Evolutionary conservation across 2,797 vertebrate species (phyloP).

Genomic region (Falco rusticolus): DNA sequence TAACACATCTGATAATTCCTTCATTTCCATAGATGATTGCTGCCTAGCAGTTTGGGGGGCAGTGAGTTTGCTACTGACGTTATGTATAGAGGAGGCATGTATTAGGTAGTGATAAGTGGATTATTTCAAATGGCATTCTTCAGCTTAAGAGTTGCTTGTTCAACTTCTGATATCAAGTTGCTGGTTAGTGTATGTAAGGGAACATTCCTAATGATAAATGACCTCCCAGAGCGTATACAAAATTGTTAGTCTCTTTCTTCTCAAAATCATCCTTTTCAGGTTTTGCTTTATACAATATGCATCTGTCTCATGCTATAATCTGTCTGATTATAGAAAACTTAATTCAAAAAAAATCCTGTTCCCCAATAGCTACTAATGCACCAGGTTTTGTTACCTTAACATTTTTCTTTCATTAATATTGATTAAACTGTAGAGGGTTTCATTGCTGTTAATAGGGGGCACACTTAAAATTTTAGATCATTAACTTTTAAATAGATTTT

Average conservation of each 20-base stretch:
- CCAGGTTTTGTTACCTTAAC: constrained; percentile 60
- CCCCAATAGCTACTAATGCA: constrained; percentile 31
- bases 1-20: not conserved
- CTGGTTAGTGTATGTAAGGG: constrained; percentile 28
- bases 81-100: not conserved
- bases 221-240: constrained; percentile 23
- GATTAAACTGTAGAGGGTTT: constrained; percentile 58
- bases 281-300: constrained; percentile 15
- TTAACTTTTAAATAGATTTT: constrained; percentile 62
- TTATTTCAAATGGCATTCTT: constrained; percentile 58
- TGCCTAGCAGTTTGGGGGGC: not conserved
- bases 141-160: constrained; percentile 22
- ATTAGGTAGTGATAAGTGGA: constrained; percentile 22
- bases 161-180: constrained; percentile 46
- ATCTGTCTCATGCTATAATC: not conserved
- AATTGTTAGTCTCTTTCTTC: constrained; percentile 55
- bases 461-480: constrained; percentile 58
- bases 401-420: constrained; percentile 65
- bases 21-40: not conserved
- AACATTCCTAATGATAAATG: constrained; percentile 37
- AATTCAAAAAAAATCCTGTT: not conserved
- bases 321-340: constrained; percentile 40
- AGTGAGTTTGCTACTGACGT: constrained; percentile 31
- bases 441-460: constrained; percentile 31
- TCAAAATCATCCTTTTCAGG: constrained; percentile 29